phyloP scores from a whole-genome alignment of 2,797 vertebrate species.

The Lateolabrax maculatus region DNA sequence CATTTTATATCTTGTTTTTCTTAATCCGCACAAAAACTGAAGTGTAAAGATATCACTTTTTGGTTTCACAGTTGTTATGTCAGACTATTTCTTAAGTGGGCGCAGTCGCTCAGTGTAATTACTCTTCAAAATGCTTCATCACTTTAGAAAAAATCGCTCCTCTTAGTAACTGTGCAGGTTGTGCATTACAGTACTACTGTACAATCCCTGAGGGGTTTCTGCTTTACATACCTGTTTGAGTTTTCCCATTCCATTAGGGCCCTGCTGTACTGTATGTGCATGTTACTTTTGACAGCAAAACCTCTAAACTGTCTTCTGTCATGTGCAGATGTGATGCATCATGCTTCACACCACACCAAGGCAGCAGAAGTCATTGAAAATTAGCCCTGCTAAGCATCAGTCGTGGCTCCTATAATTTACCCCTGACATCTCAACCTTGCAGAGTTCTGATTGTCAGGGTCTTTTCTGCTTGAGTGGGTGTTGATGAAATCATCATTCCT shows the following conservation, averaged over 20 bases:
- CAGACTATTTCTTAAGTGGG: background rate
- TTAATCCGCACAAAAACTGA: background rate
- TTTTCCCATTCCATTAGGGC: background rate
- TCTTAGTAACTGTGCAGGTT: too few species aligned
- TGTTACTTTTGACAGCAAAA: slow-evolving; percentile 13
- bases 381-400: background rate
- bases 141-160: background rate
- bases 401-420: slow-evolving; percentile 20
- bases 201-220: background rate
- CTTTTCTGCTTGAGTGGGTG: slow-evolving; percentile 55
- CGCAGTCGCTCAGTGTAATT: background rate
- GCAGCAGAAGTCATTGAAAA: background rate
- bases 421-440: slow-evolving; percentile 36
- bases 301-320: background rate
- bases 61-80: background rate
- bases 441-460: slow-evolving; percentile 41
- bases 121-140: background rate
- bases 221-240: background rate
- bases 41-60: background rate
- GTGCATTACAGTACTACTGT: background rate
- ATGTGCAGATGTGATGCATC: background rate
- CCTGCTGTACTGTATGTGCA: background rate
- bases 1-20: background rate
- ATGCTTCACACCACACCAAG: background rate
- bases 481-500: slow-evolving; percentile 59